Evolutionary conservation across 2,113 vertebrate genomes (phyloP).

Genomic region (Pimephales promelas): DNA sequence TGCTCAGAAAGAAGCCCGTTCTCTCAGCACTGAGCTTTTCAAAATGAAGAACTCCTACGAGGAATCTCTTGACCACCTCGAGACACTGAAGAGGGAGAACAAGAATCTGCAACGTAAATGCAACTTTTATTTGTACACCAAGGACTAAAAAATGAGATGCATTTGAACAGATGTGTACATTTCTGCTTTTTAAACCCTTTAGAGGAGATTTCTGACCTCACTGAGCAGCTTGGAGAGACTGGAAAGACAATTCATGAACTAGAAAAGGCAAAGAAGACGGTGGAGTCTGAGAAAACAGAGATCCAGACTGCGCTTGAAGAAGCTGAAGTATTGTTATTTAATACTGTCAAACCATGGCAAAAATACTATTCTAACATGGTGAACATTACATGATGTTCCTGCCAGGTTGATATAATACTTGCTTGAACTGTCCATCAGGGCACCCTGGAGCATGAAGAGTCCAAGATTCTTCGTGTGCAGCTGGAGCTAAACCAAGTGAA

Average conservation of each 20-base stretch:
- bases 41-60: constrained; percentile 78
- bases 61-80: constrained; percentile 76
- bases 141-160: neutral
- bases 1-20: constrained; percentile 72
- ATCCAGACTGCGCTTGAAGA: constrained; percentile 30
- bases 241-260: constrained; percentile 80
- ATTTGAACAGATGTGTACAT: neutral
- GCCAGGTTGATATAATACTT: neutral
- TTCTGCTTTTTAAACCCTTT: neutral
- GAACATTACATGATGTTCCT: neutral
- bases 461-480: constrained; percentile 79
- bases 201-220: constrained; percentile 43
- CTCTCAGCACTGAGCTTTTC: constrained; percentile 74
- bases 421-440: neutral
- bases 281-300: constrained; percentile 74
- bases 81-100: constrained; percentile 61
- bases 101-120: constrained; percentile 40
- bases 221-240: constrained; percentile 59
- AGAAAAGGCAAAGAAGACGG: constrained; percentile 80
- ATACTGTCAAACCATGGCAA: neutral
- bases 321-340: neutral
- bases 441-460: constrained; percentile 70
- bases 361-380: neutral
- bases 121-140: neutral
- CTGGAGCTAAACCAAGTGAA: constrained; percentile 79